Evolutionary conservation across 2,797 vertebrate species (phyloP).

Genomic region (Sardinella longiceps): DNA sequence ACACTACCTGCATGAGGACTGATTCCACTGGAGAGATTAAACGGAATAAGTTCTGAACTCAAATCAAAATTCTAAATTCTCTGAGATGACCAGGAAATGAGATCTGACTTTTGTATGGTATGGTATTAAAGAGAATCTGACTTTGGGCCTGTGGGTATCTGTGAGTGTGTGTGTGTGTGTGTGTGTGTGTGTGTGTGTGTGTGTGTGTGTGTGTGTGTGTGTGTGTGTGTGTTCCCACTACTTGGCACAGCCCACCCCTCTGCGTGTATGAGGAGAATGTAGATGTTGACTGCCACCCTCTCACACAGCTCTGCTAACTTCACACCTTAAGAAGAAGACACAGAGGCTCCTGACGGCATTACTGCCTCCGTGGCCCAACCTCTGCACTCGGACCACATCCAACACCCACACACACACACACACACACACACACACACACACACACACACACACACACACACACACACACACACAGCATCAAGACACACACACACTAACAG

Average conservation of each 20-base stretch:
- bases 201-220: conserved; percentile 36
- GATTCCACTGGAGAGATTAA: not conserved
- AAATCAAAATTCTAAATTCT: not conserved
- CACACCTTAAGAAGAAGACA: conserved; percentile 65
- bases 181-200: conserved; percentile 35
- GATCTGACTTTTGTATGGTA: not conserved
- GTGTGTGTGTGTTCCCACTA: conserved; percentile 27
- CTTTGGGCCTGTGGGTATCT: too few relatives aligned
- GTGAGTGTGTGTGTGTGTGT: conserved; percentile 26
- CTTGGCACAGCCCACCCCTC: conserved; percentile 40
- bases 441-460: conserved; percentile 23
- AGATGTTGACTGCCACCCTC: conserved; percentile 76
- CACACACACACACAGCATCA: not conserved
- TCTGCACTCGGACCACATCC: not conserved
- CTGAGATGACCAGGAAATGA: conserved; percentile 14
- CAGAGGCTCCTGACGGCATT: conserved; percentile 46
- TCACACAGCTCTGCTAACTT: conserved; percentile 71
- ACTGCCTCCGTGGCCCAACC: not conserved
- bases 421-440: conserved; percentile 29
- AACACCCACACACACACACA: conserved; percentile 26
- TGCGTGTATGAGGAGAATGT: conserved; percentile 71
- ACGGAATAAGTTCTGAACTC: not conserved
- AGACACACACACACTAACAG: not conserved
- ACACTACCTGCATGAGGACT: not conserved
- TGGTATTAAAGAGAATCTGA: not conserved